phyloP scores from a whole-genome alignment of 53 echinoderm and acorn worm genomes.

The Echinometra lucunter region DNA sequence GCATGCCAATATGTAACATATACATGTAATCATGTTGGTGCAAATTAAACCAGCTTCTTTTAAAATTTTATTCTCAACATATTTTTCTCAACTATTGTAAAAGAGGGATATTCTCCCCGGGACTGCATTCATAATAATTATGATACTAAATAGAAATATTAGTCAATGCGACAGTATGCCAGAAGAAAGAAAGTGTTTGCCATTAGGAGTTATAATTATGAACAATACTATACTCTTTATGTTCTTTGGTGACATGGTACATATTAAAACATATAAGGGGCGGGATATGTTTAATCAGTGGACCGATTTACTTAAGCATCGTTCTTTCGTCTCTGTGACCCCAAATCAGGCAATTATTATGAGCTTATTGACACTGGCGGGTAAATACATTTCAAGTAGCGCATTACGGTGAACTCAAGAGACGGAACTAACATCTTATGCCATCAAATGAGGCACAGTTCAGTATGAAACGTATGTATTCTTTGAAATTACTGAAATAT shows the following conservation, averaged over 20 bases:
- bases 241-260: neutral
- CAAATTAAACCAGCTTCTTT: no score
- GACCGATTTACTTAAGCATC: neutral
- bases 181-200: neutral
- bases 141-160: no score
- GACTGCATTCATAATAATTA: no score
- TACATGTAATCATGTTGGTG: no score
- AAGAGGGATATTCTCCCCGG: no score
- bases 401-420: neutral
- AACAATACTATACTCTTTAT: neutral
- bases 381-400: neutral
- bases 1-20: no score
- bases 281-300: constrained; percentile 31
- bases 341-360: neutral
- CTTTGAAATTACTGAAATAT: neutral
- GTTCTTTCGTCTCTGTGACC: constrained; percentile 34
- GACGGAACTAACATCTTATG: neutral
- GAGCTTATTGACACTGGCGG: neutral
- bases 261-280: neutral
- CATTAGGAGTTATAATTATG: neutral
- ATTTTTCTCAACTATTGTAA: no score
- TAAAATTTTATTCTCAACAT: no score
- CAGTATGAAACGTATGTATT: neutral
- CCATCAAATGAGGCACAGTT: neutral
- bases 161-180: no score